Evolutionary conservation across 2,113 vertebrate genomes (phyloP).

Genomic region (Aspiorhynchus laticeps): DNA sequence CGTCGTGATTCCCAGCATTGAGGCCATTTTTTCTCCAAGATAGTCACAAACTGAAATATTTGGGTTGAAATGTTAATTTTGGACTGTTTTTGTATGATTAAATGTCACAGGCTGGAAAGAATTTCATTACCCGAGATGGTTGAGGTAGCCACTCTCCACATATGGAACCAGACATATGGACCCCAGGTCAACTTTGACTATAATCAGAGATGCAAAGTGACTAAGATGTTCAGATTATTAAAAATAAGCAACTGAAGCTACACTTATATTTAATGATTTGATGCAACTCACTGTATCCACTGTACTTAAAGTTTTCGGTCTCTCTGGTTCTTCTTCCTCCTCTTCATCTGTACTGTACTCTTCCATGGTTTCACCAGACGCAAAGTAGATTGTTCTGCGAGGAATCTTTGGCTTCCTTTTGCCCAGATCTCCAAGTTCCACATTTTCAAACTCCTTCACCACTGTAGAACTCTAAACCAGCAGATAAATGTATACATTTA

Average conservation of each 20-base stretch:
- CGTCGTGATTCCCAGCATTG: slow-evolving; percentile 91
- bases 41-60: slow-evolving; percentile 89
- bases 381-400: slow-evolving; percentile 92
- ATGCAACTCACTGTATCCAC: slow-evolving; percentile 82
- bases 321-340: slow-evolving; percentile 78
- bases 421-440: slow-evolving; percentile 84
- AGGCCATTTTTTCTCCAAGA: slow-evolving; percentile 94
- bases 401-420: slow-evolving; percentile 80
- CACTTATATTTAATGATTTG: not conserved
- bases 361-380: slow-evolving; percentile 97
- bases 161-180: slow-evolving; percentile 96
- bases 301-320: slow-evolving; percentile 79
- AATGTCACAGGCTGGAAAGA: not conserved
- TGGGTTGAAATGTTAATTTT: not conserved
- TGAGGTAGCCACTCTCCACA: slow-evolving; percentile 91
- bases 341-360: slow-evolving; percentile 98
- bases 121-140: slow-evolving; percentile 84
- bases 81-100: not conserved
- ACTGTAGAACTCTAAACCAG: slow-evolving; percentile 67
- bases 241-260: not conserved
- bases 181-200: slow-evolving; percentile 95
- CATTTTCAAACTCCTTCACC: slow-evolving; percentile 83
- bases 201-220: slow-evolving; percentile 53
- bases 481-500: slow-evolving; percentile 22
- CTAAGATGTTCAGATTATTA: not conserved